A percentile compares a stretch with the other conserved stretches of the same genome.
Conservation (phyloP, 2,888 invertebrate species). For the Exephanes ischioxanthus region DNA sequence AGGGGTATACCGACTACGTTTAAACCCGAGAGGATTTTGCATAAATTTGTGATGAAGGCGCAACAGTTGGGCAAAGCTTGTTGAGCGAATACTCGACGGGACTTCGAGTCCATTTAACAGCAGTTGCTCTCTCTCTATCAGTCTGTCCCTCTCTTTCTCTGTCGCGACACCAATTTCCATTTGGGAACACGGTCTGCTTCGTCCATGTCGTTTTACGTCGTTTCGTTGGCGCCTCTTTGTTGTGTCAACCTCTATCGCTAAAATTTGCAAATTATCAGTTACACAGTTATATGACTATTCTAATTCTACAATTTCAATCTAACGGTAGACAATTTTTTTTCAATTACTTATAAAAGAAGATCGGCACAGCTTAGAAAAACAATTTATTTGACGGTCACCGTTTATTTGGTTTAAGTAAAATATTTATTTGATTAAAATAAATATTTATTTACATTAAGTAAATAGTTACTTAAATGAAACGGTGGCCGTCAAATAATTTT, state of each 20-base stretch:
- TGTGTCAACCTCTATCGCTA: neutral
- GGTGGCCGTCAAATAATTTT: no score
- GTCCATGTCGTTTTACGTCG: neutral
- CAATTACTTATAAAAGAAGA: no score
- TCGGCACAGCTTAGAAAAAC: no score
- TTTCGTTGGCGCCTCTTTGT: conserved; percentile 8
- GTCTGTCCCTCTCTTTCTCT: conserved; percentile 70
- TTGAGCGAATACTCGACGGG: conserved; percentile 56
- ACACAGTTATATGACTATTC: neutral
- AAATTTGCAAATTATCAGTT: neutral
- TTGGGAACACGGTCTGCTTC: conserved; percentile 24
- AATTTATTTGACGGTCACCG: no score
- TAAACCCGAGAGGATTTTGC: conserved; percentile 77
- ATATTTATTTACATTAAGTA: no score
- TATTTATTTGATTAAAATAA: no score
- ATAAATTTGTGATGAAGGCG: conserved; percentile 82
- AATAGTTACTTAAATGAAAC: no score
- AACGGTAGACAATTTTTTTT: neutral
- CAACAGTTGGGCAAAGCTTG: conserved; percentile 80
- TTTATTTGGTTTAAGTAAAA: no score
- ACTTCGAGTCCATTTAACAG: conserved; percentile 74
- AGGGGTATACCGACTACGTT: conserved; percentile 67
- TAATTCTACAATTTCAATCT: neutral
- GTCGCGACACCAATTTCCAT: conserved; percentile 18
- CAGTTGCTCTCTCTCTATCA: conserved; percentile 59